Evolutionary conservation across 2,888 invertebrate species (phyloP).

Genomic region (Cotesia congregata): DNA sequence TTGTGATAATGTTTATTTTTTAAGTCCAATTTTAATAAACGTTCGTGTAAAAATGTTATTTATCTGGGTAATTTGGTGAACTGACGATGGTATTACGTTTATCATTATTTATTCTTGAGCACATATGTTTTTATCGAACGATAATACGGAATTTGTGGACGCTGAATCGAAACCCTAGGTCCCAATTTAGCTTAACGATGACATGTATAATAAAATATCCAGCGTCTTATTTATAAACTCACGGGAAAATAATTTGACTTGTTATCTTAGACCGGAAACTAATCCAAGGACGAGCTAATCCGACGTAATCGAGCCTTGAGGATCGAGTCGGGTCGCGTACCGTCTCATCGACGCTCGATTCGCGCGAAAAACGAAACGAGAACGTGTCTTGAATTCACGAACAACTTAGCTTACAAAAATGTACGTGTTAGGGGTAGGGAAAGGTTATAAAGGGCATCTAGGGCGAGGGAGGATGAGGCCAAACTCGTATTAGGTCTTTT

Average conservation of each 20-base stretch:
- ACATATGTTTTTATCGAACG: slow-evolving; percentile 8
- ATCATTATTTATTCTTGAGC: slow-evolving; percentile 1
- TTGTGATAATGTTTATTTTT: not conserved
- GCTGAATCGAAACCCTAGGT: slow-evolving; percentile 15
- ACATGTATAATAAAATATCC: not conserved
- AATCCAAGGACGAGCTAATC: slow-evolving; percentile 43
- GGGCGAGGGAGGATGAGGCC: not conserved
- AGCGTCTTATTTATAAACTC: slow-evolving; percentile 21
- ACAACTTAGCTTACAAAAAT: slow-evolving; percentile 26
- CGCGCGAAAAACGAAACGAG: slow-evolving; percentile 36
- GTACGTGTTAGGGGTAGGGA: slow-evolving; percentile 35
- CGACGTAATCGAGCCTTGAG: slow-evolving; percentile 43
- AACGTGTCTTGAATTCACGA: slow-evolving; percentile 39
- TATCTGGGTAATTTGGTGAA: not conserved
- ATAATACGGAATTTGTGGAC: slow-evolving; percentile 36
- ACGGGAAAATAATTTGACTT: slow-evolving; percentile 3
- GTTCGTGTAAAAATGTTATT: not conserved
- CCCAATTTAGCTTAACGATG: slow-evolving; percentile 36
- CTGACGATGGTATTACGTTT: slow-evolving; percentile 1
- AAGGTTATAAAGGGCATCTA: slow-evolving; percentile 10
- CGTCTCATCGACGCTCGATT: slow-evolving; percentile 38
- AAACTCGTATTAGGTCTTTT: slow-evolving; percentile 8
- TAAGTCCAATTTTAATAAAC: not conserved
- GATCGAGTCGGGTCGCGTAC: slow-evolving; percentile 41
- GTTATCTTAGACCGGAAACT: slow-evolving; percentile 20